Evolutionary conservation across 2,888 invertebrate species (phyloP).

Genomic region (Artemia sp.): DNA sequence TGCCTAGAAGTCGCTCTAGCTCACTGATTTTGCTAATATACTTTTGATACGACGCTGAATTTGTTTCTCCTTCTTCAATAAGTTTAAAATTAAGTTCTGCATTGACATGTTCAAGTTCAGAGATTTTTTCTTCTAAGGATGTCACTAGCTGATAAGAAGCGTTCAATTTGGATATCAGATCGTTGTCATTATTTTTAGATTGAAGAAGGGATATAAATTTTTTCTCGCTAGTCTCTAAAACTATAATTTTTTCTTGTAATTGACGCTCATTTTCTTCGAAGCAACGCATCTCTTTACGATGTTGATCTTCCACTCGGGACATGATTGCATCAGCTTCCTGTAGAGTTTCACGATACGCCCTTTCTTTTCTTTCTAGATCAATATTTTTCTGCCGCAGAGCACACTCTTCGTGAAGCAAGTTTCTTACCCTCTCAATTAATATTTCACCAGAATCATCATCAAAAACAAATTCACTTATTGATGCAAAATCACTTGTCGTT

Average conservation of each 20-base stretch:
- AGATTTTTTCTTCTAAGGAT: neutral
- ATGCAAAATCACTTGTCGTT: neutral
- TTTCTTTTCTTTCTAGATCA: conserved; percentile 4
- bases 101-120: conserved; percentile 8
- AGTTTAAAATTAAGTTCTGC: conserved; percentile 5
- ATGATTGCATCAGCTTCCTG: conserved; percentile 10
- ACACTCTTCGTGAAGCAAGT: neutral
- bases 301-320: conserved; percentile 9
- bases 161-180: neutral
- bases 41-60: neutral
- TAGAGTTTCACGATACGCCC: conserved; percentile 11
- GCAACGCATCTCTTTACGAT: neutral
- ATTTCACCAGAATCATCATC: neutral
- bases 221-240: neutral
- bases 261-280: conserved; percentile 11
- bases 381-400: conserved; percentile 9
- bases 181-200: neutral
- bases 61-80: conserved; percentile 5
- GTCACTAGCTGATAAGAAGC: neutral
- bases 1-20: too few species aligned
- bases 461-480: neutral
- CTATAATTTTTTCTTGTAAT: neutral
- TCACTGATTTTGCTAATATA: too few species aligned
- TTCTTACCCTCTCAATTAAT: neutral
- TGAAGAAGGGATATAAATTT: conserved; percentile 12